Evolutionary conservation across 1,140 invertebrate genomes (phyloP), one percentile per base, ranked within the genome.

Genomic region (Hestina assimilis): DNA sequence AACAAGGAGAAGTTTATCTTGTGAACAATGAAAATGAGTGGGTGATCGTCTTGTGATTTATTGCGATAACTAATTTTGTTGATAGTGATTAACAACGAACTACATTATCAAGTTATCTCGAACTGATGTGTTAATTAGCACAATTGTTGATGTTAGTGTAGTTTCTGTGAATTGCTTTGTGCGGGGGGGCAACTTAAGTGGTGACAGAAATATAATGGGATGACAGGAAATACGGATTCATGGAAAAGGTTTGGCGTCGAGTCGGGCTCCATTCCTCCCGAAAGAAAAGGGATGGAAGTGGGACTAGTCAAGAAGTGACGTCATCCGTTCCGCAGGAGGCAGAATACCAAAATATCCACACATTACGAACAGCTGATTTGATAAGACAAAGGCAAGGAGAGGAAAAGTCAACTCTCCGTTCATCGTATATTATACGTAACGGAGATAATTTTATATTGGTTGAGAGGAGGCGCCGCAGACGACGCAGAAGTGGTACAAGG

Each of bases 211-310:
- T 75, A 84, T 69, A 79, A 88, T 88, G 85, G 85, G 83, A 87
- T 89, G 86, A 89, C 77, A 83, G 60, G 59, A 83, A 85, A 83
- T 74, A 80, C 66, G 66, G 77, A 85, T 84, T 81, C 74, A 89
- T 90, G 89, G 87, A 90, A 89, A 90, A 90, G 79, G 87, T 90
- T 85, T 89, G 87, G 87, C 83, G 84, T 72, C 79, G 84, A 52
- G 87, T 90, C 50, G 89, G 89, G 71, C 86, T 89, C 74, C 89
- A 89, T 83, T 89, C 89, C 76, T 89, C 89, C 75, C 87, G 85
- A 35, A 87, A 88, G 74, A 89, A 89, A 82, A 85, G 84, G 78
- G 85, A 88, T 80, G 83, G 81, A 82, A 88, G 83, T 72, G 83
- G 84, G 46, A 84, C 79, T 59, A 85, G 80, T 45, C 65, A 58